These are phyloP conservation scores for Gymnoscelis rufifasciata DNA, from an alignment of 2,888 invertebrate species.

Conservation along the genomic window DNA sequence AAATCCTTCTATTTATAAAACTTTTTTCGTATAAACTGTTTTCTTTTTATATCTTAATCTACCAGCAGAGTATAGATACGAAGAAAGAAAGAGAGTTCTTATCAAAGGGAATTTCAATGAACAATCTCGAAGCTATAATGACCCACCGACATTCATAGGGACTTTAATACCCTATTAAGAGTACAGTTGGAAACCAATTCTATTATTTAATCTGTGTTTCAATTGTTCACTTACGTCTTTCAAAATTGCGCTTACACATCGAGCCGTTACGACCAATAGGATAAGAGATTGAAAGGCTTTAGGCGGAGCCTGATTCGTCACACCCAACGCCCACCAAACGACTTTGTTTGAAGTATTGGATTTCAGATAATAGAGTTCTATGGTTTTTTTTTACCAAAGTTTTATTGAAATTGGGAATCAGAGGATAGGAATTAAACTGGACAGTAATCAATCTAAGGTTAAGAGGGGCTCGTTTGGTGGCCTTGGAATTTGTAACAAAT, in stretches of 20 bases:
- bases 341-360: conserved; percentile 56
- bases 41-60: too few species aligned
- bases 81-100: too few species aligned
- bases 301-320: conserved; percentile 42
- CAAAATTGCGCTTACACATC: conserved; percentile 56
- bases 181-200: not conserved
- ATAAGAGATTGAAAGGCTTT: conserved; percentile 37
- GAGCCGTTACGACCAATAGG: conserved; percentile 52
- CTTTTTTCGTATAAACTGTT: too few species aligned
- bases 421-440: conserved; percentile 39
- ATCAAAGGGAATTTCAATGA: not conserved
- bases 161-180: not conserved
- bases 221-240: conserved; percentile 52
- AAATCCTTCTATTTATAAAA: too few species aligned
- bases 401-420: conserved; percentile 51
- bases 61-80: too few species aligned
- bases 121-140: not conserved
- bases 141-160: not conserved
- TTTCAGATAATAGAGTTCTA: conserved; percentile 60
- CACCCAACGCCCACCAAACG: conserved; percentile 57
- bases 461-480: conserved; percentile 24
- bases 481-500: not conserved
- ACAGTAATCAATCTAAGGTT: conserved; percentile 37
- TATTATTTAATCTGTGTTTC: conserved; percentile 37
- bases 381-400: conserved; percentile 41